phyloP scores from a whole-genome alignment of 1,140 invertebrate genomes.

The Platorchestia sp. region DNA sequence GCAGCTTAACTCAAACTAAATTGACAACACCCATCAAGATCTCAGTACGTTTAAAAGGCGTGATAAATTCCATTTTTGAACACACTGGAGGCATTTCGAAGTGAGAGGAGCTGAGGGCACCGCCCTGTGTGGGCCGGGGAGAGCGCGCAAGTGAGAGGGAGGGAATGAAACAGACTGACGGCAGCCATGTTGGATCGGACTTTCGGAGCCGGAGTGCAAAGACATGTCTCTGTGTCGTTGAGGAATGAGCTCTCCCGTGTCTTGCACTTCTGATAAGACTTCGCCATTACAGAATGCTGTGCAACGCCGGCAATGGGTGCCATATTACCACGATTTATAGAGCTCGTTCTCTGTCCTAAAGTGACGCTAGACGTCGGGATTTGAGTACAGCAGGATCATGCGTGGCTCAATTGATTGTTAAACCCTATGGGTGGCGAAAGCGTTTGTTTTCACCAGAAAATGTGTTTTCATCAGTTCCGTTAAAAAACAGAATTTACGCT shows the following conservation, averaged over 20 bases:
- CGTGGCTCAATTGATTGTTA: not conserved
- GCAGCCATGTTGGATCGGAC: conserved; percentile 36
- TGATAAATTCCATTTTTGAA: not conserved
- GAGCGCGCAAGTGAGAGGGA: not conserved
- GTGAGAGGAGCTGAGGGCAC: not conserved
- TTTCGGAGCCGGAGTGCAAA: conserved; percentile 44
- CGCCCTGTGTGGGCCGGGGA: not conserved
- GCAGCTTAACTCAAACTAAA: not conserved
- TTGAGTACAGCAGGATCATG: not conserved
- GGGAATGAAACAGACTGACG: not conserved
- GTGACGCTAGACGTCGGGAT: conserved; percentile 18
- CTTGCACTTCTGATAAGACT: conserved; percentile 53
- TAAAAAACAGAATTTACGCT: not conserved
- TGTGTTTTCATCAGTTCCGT: too few species aligned
- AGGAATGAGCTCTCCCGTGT: conserved; percentile 46
- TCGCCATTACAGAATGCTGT: conserved; percentile 52
- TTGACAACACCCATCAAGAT: not conserved
- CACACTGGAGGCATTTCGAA: not conserved
- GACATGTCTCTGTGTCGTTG: conserved; percentile 52
- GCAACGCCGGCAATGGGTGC: conserved; percentile 42
- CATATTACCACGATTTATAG: conserved; percentile 42
- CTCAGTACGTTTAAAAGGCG: not conserved
- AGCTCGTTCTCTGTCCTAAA: conserved; percentile 48
- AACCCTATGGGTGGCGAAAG: not conserved
- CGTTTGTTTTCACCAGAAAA: not conserved